Evolutionary conservation across 2,888 invertebrate genomes (phyloP), one percentile per base, ranked within the genome.

Genomic region (Stegana nigrithorax): DNA sequence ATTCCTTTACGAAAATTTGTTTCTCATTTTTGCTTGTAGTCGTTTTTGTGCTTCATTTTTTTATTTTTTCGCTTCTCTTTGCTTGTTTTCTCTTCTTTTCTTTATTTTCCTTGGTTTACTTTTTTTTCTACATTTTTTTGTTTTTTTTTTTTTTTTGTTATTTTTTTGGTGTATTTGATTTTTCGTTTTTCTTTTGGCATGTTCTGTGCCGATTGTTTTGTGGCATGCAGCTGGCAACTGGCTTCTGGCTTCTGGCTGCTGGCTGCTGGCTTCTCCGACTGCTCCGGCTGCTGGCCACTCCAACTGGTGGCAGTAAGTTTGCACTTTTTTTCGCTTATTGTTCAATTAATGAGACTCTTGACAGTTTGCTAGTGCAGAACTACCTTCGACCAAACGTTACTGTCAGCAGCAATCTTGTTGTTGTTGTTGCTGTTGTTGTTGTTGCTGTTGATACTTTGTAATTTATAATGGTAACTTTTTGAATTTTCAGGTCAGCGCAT

Each of bases 341-440:
- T 81, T 73, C 78, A 81, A 78, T 78, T 81, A 78, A 78, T 81
- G 80, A 79, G 80, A 73, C 78, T 70, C 81, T 81, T 81, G 80
- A 77, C 80, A 81, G 79, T 78, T 78, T 77, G 73, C 64, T 65
- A 39, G 6, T 6, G 14, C 14, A 2, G 14, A 8, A 39, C 39
- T 14, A 39, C n/a, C n/a, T 14, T 39, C 14, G 14, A n/a, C 39
- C 3, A 14, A 14, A 17, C 17, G 32, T 32, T 32, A n/a, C 14
- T 39, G 2, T 6, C 14, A n/a, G n/a, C 12, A 32, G 14, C 36
- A n/a, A 5, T 10, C 36, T 6, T 6, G 10, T 36, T 36, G n/a
- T n/a, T n/a, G n/a, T n/a, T n/a, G n/a, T 45, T 47, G 23, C 39
- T 58, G 36, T 57, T 25, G 42, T 21, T 25, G 17, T 23, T 36